Percentiles rank a stretch among this genome's conserved stretches.
Evolutionary conservation across 2,888 invertebrate species (phyloP).

Genomic region (Conomelus anceps): DNA sequence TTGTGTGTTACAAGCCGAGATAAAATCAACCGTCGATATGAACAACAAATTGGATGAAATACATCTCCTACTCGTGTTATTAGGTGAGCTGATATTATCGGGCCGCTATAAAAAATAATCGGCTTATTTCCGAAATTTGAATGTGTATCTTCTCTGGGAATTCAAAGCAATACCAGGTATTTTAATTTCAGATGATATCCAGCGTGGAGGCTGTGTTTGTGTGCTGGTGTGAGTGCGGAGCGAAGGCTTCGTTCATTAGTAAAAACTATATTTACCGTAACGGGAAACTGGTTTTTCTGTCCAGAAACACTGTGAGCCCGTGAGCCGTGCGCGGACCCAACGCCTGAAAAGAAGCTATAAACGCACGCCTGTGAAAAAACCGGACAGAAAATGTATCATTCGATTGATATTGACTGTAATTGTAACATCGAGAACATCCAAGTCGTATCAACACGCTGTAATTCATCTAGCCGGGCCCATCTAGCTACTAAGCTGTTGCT

Average conservation of each 20-base stretch:
- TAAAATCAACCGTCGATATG: neutral
- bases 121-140: neutral
- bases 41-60: neutral
- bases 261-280: neutral
- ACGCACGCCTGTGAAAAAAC: neutral
- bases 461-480: neutral
- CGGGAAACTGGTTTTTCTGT: neutral
- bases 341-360: neutral
- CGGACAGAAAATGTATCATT: neutral
- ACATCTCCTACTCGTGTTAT: neutral
- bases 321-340: too few species aligned
- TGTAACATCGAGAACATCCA: neutral
- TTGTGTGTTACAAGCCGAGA: neutral
- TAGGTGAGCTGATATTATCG: neutral
- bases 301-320: neutral
- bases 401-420: neutral
- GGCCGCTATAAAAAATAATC: neutral
- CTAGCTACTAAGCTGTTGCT: too few species aligned
- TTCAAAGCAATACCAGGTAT: neutral
- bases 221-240: neutral
- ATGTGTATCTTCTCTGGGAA: neutral
- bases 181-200: neutral
- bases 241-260: neutral
- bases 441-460: neutral
- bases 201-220: too few species aligned